Evolutionary conservation across 1,140 invertebrate species (phyloP), one percentile per base, ranked within the genome.

Genomic region (Papilio polytes): DNA sequence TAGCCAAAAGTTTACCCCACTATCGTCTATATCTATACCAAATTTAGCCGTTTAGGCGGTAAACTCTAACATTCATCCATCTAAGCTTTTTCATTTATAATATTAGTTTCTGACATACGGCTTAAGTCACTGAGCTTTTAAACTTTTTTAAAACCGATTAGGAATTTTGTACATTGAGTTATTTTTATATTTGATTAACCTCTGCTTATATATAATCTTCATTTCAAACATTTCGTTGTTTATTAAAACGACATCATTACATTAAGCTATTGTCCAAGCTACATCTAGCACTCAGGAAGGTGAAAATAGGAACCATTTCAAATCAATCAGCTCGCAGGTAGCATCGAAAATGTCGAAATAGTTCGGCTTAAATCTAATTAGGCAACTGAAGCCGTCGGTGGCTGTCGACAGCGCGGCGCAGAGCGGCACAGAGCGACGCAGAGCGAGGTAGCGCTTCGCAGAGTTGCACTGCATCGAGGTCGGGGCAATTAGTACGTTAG

Each of bases 341-440:
- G 36, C 63, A 76, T 80, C 72, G 59, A 77, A 84, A 36, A 70
- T 79, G 79, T 59, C 66, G 77, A 84, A 80, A 79, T 79, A 74
- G 77, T 80, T 48, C 70, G 72, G 79, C 80, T 83, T 85, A 81
- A 83, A 86, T 85, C 80, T 86, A 86, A 88, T 86, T 88, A 84
- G 78, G 82, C 84, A 86, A 85, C 83, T 85, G 84, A 85, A 86
- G 85, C 83, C 84, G 84, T 85, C 83, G 80, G 83, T 81, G 81
- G 72, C 72, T 83, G 81, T 80, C 63, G 63, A 26, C 59, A 26
- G 63, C 63, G 63, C 63, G 12, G 63, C 63, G 15, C 63, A 31
- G 63, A 31, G 53, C 53, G n/a, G n/a, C 53, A 56, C 53, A 56
- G 53, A 56, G 8, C n/a, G 53, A 3, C 53, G 7, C 53, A 20